phyloP scores from a whole-genome alignment of 2,888 invertebrate species.

The Tachina grossa region DNA sequence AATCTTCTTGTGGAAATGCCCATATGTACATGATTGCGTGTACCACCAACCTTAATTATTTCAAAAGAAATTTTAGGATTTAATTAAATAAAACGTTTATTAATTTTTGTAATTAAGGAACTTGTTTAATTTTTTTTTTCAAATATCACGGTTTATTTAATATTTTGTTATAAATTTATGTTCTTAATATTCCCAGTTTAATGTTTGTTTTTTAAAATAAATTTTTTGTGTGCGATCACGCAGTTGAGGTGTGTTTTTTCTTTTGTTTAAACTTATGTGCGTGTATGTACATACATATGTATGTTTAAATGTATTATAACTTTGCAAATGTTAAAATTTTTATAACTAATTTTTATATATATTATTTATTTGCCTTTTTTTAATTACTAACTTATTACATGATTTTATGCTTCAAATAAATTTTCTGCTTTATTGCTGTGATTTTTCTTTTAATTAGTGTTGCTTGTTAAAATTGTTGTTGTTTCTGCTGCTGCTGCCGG shows the following conservation, averaged over 20 bases:
- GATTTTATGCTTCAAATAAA: slow-evolving; percentile 7
- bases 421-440: slow-evolving; percentile 4
- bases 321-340: slow-evolving; percentile 14
- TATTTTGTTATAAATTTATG: not conserved
- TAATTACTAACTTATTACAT: not conserved
- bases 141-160: slow-evolving; percentile 46
- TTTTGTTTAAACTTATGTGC: not conserved
- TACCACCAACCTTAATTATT: slow-evolving; percentile 55
- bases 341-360: not conserved
- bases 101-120: slow-evolving; percentile 38
- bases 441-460: slow-evolving; percentile 5
- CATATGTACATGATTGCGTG: too few species aligned
- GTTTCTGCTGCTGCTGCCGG: slow-evolving; percentile 6
- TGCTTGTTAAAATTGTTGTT: not conserved
- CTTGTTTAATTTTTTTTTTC: slow-evolving; percentile 34
- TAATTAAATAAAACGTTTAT: not conserved
- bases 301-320: not conserved
- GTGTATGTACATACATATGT: not conserved
- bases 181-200: slow-evolving; percentile 2
- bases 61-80: not conserved
- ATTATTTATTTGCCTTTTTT: slow-evolving; percentile 8
- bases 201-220: not conserved
- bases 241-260: slow-evolving; percentile 20
- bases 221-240: slow-evolving; percentile 28
- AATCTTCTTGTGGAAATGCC: too few species aligned